Conservation (phyloP, 2,113 vertebrate genomes). For the Poecile atricapillus region DNA sequence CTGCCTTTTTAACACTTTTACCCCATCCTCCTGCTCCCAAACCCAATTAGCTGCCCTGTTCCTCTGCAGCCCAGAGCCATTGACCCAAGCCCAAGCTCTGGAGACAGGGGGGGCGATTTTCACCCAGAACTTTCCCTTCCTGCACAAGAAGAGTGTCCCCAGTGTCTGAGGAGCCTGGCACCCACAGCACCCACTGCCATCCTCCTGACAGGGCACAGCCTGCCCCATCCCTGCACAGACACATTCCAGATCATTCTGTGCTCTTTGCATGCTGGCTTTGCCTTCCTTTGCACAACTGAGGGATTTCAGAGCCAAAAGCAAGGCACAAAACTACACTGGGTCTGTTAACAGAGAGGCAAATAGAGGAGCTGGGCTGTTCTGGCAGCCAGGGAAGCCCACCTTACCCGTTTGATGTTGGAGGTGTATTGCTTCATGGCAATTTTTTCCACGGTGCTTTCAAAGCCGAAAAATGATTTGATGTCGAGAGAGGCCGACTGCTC, state of each 20-base stretch:
- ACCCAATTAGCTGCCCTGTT: neutral
- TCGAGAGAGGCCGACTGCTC: slow-evolving; percentile 83
- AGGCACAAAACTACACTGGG: neutral
- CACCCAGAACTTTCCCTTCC: neutral
- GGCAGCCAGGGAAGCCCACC: neutral
- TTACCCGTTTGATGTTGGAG: slow-evolving; percentile 79
- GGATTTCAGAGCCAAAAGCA: neutral
- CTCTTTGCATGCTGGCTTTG: neutral
- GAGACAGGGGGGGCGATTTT: neutral
- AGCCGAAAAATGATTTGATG: slow-evolving; percentile 85
- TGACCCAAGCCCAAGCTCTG: neutral
- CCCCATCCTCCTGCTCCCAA: neutral
- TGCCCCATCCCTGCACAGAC: neutral
- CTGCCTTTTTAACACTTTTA: neutral
- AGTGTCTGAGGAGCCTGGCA: neutral
- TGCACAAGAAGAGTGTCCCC: neutral
- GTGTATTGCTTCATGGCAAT: slow-evolving; percentile 88
- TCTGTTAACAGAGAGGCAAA: neutral
- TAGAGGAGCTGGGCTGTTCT: rapidly evolving
- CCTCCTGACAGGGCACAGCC: neutral
- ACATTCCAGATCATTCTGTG: neutral
- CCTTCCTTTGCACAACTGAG: neutral
- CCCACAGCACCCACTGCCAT: neutral
- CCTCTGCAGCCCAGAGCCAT: neutral
- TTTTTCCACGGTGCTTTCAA: slow-evolving; percentile 82